Base-by-base conservation (phyloP, 2,797 vertebrate species). In the Scolopax rusticola region DNA sequence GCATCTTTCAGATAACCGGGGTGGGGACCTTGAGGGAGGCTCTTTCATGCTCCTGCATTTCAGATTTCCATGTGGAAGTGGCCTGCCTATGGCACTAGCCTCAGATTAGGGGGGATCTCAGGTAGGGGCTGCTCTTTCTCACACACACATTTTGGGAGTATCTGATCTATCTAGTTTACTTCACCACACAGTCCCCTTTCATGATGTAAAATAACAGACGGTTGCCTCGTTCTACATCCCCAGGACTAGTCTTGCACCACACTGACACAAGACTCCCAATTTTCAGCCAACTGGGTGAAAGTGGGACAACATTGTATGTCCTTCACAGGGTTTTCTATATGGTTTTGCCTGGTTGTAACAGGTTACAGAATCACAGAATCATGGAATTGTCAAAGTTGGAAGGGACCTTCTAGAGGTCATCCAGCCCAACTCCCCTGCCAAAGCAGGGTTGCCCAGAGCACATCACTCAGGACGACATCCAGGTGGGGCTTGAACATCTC, bases 301-400 rank as follows among this genome's bases (percentile, higher is more conserved):
- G 47, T 0, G 0, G n/a, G 27, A 30, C 23, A 64, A 9, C 6
- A 0, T 4, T 14, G 11, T 24, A 0, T 12, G 14, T 18, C 32
- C 69, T 30, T 30, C 24, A 3, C 1, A 1, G 20, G 4, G 5
- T 13, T 79, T 74, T 15, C 17, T 27, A 0, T 15, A 25, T 7
- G 50, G 6, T 32, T 90, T 38, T 40, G 28, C 7, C 15, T 20
- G 43, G 4, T 15, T 41, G 1, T 32, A 61, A 57, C 19, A 12
- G 3, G 9, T 2, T 1, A 47, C 45, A 20, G 45, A 47, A 47
- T 47, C 45, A 47, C 45, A 6, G 45, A 47, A 47, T 47, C 45
- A 47, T 20, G 11, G 45, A 47, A 47, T 21, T 47, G 20, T 47
- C 3, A 11, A 20, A 21, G 45, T 12, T 47, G 45, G 45, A 47